Percentiles rank a stretch among this genome's conserved stretches.
These are phyloP conservation scores for Polyommatus icarus DNA, from an alignment of 2,888 invertebrate species.

Conservation along the genomic window DNA sequence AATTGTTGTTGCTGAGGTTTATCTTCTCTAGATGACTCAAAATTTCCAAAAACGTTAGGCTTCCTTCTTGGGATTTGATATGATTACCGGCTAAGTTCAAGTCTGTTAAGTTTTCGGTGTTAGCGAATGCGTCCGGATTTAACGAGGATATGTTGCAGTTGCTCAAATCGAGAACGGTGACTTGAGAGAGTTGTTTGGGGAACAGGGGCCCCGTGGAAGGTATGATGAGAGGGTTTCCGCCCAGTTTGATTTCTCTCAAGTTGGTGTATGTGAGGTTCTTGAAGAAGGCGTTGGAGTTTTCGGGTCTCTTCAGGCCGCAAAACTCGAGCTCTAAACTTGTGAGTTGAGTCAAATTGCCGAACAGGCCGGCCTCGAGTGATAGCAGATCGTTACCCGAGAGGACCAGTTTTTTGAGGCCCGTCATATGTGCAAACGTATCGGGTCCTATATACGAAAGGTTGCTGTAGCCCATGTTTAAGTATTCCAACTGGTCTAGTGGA, in stretches of 20 bases:
- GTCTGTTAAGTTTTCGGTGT: constrained; percentile 82
- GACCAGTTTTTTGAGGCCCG: constrained; percentile 82
- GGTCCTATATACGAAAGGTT: constrained; percentile 83
- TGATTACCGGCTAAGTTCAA: constrained; percentile 82
- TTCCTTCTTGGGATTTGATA: constrained; percentile 70
- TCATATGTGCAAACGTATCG: constrained; percentile 85
- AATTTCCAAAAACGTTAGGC: constrained; percentile 78
- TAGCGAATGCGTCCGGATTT: constrained; percentile 81
- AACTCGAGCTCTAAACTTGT: constrained; percentile 85
- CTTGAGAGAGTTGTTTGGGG: constrained; percentile 83
- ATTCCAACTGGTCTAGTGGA: constrained; percentile 83
- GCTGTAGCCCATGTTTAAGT: constrained; percentile 87
- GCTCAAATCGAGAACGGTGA: constrained; percentile 83
- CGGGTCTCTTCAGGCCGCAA: constrained; percentile 83
- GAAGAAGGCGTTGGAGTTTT: constrained; percentile 84
- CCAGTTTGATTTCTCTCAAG: constrained; percentile 83
- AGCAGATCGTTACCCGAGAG: constrained; percentile 85
- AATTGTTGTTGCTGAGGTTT: constrained; percentile 83
- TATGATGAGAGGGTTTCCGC: constrained; percentile 84
- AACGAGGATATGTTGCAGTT: constrained; percentile 82
- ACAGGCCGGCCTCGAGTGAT: constrained; percentile 83
- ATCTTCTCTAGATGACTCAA: constrained; percentile 80
- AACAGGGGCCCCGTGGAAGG: constrained; percentile 81
- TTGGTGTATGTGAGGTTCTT: constrained; percentile 83
- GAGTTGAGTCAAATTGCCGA: constrained; percentile 83